Conservation (phyloP, 2,888 invertebrate species). For the Hirtodrosophila cameraria region DNA sequence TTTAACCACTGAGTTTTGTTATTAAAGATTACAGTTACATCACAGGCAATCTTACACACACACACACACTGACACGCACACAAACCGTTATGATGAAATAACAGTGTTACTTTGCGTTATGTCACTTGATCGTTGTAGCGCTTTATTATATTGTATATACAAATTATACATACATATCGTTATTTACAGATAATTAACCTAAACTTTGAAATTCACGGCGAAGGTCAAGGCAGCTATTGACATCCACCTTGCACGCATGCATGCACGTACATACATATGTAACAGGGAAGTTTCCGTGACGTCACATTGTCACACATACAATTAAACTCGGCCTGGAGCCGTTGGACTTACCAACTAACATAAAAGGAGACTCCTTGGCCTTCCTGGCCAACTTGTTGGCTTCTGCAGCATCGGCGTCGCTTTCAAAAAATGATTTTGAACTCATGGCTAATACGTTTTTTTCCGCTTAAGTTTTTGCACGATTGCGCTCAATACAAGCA, state of each 20-base stretch:
- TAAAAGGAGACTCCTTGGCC: conserved; percentile 89
- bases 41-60: conserved; percentile 16
- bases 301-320: conserved; percentile 24
- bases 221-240: conserved; percentile 51
- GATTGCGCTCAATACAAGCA: conserved; percentile 1
- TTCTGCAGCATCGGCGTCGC: conserved; percentile 69
- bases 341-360: conserved; percentile 87
- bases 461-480: conserved; percentile 5
- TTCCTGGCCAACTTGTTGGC: conserved; percentile 86
- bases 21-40: conserved; percentile 35
- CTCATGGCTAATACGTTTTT: conserved; percentile 30
- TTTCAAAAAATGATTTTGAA: conserved; percentile 81
- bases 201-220: conserved; percentile 9
- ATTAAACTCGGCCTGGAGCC: conserved; percentile 22
- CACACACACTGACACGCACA: not conserved
- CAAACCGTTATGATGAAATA: conserved; percentile 37
- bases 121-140: conserved; percentile 43
- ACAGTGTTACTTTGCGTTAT: conserved; percentile 37
- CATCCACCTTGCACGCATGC: conserved; percentile 28
- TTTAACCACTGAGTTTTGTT: not conserved
- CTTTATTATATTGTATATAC: not conserved
- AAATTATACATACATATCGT: not conserved
- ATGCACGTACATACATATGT: not conserved
- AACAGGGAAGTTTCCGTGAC: conserved; percentile 41
- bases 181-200: not conserved